Evolutionary conservation across 2,113 vertebrate genomes (phyloP).

Genomic region (Isurus oxyrinchus): DNA sequence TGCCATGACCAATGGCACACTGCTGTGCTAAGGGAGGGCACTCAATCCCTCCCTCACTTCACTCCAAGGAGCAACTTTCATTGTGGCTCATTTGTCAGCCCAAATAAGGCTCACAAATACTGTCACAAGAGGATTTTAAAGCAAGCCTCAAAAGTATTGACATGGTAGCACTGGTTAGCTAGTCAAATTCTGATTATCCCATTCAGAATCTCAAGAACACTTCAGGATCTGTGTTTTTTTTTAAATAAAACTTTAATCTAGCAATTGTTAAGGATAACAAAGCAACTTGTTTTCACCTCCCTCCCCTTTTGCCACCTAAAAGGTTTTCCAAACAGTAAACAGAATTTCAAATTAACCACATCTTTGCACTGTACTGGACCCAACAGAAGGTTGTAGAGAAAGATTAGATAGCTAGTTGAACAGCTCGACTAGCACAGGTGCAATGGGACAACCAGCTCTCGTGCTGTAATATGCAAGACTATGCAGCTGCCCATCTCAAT

Average conservation of each 20-base stretch:
- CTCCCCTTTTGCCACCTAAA: background rate
- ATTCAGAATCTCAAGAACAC: background rate
- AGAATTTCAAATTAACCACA: background rate
- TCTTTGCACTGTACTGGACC: background rate
- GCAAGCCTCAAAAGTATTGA: background rate
- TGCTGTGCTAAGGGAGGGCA: background rate
- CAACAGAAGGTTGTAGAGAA: background rate
- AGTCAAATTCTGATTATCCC: background rate
- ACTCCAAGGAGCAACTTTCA: background rate
- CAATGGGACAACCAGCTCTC: background rate
- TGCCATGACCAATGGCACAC: slow-evolving; percentile 1
- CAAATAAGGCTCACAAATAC: background rate
- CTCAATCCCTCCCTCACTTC: background rate
- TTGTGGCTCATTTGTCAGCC: background rate
- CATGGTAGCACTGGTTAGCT: background rate
- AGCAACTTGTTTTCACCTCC: background rate
- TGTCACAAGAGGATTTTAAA: background rate
- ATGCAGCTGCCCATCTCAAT: background rate
- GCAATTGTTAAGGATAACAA: background rate
- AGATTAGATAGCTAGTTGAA: background rate
- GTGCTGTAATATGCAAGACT: background rate
- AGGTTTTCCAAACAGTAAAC: background rate
- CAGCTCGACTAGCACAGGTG: background rate
- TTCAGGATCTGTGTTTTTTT: background rate
- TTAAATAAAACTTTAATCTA: background rate